These are phyloP conservation scores for Drosophila nr. fundita DNA, from an alignment of 2,888 invertebrate genomes.

Conservation along the genomic window DNA sequence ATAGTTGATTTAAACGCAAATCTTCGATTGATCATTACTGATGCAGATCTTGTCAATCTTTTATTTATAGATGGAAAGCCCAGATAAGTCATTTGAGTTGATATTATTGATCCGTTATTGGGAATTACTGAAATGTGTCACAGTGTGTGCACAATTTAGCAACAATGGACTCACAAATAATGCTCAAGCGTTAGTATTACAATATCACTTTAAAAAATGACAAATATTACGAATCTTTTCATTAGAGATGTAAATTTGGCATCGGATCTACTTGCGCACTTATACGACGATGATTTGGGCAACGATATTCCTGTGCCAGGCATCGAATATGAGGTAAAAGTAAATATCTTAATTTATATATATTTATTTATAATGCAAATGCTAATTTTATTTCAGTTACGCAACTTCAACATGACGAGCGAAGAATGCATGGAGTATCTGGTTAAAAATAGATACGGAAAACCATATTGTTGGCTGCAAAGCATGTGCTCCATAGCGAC, in stretches of 20 bases:
- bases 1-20: not conserved
- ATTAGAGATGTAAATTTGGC: slow-evolving; percentile 57
- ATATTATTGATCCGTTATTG: slow-evolving; percentile 54
- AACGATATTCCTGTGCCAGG: slow-evolving; percentile 64
- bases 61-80: slow-evolving; percentile 41
- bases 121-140: slow-evolving; percentile 60
- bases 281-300: slow-evolving; percentile 61
- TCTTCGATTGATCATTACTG: not conserved
- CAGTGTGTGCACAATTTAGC: slow-evolving; percentile 50
- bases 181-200: slow-evolving; percentile 42
- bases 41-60: not conserved
- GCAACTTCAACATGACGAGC: slow-evolving; percentile 34
- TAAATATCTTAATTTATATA: not conserved
- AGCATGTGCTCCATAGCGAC: slow-evolving; percentile 94
- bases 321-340: slow-evolving; percentile 60
- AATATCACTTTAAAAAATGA: not conserved
- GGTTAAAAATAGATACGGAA: slow-evolving; percentile 87
- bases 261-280: slow-evolving; percentile 54
- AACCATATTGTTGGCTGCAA: slow-evolving; percentile 96
- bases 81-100: slow-evolving; percentile 47
- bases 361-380: not conserved
- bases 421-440: slow-evolving; percentile 53
- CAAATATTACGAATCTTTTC: not conserved
- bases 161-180: slow-evolving; percentile 28
- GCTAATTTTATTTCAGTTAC: slow-evolving; percentile 31